These are phyloP conservation scores for Macrophya alboannulata DNA, from an alignment of 2,888 invertebrate genomes.

Conservation along the genomic window DNA sequence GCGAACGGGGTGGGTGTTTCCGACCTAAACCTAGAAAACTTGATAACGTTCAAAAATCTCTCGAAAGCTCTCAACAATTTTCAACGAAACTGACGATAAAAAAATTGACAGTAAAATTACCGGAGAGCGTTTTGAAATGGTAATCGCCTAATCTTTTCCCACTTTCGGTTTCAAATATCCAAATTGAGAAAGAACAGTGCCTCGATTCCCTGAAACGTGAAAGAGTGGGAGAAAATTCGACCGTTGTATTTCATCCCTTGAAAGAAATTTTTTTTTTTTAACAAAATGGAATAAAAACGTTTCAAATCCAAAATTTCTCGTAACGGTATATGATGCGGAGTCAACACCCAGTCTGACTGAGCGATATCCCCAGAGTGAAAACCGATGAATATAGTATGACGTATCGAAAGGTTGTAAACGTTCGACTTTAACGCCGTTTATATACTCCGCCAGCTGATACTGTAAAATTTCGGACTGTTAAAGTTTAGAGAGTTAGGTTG, in stretches of 20 bases:
- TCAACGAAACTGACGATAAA: too few species aligned
- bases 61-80: not conserved
- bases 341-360: constrained; percentile 6
- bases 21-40: not conserved
- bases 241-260: too few species aligned
- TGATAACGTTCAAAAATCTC: too few species aligned
- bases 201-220: too few species aligned
- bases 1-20: not conserved
- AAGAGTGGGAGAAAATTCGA: too few species aligned
- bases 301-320: constrained; percentile 3
- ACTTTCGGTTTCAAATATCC: too few species aligned
- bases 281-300: not conserved
- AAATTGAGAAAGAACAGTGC: too few species aligned
- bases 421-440: constrained; percentile 35
- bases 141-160: too few species aligned
- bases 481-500: not conserved
- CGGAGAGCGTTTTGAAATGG: too few species aligned
- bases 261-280: too few species aligned
- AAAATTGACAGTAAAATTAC: too few species aligned
- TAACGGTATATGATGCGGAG: not conserved
- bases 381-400: not conserved
- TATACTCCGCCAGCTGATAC: not conserved
- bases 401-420: constrained; percentile 26
- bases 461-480: constrained; percentile 11
- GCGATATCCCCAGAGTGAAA: not conserved